A percentile compares a stretch with the other conserved stretches of the same genome.
These are phyloP conservation scores for Seriola dumerili DNA, from an alignment of 2,113 vertebrate genomes.

Conservation along the genomic window DNA sequence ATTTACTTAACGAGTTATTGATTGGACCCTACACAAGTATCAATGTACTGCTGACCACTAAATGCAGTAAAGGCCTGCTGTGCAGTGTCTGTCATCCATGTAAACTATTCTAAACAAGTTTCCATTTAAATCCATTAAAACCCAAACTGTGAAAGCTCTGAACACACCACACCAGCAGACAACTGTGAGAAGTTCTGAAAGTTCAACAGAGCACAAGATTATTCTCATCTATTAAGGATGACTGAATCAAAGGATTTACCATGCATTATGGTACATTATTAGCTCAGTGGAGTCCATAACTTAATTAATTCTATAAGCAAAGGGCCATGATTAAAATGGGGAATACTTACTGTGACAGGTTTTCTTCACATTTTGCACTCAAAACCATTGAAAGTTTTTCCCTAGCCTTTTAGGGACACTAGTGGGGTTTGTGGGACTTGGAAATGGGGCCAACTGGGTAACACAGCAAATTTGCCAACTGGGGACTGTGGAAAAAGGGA, in stretches of 20 bases:
- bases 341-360: conserved; percentile 83
- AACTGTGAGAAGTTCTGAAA: conserved; percentile 9
- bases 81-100: background rate
- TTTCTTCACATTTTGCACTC: conserved; percentile 78
- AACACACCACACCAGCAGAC: conserved; percentile 10
- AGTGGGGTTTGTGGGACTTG: conserved; percentile 41
- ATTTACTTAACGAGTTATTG: conserved; percentile 1
- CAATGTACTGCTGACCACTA: background rate
- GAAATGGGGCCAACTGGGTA: conserved; percentile 47
- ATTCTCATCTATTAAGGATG: background rate
- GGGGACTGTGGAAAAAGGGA: conserved; percentile 66
- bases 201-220: conserved; percentile 35
- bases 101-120: conserved; percentile 6
- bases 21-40: background rate
- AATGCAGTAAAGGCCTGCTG: background rate
- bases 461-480: conserved; percentile 63
- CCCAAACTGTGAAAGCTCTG: conserved; percentile 4
- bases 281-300: conserved; percentile 40
- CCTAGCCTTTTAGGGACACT: conserved; percentile 47
- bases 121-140: background rate
- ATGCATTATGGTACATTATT: conserved; percentile 62
- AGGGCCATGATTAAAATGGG: conserved; percentile 78
- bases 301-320: conserved; percentile 42
- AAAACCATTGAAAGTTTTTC: conserved; percentile 58
- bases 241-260: conserved; percentile 46